Conservation (phyloP, 2,888 invertebrate genomes). For the Xanthia icteritia region DNA sequence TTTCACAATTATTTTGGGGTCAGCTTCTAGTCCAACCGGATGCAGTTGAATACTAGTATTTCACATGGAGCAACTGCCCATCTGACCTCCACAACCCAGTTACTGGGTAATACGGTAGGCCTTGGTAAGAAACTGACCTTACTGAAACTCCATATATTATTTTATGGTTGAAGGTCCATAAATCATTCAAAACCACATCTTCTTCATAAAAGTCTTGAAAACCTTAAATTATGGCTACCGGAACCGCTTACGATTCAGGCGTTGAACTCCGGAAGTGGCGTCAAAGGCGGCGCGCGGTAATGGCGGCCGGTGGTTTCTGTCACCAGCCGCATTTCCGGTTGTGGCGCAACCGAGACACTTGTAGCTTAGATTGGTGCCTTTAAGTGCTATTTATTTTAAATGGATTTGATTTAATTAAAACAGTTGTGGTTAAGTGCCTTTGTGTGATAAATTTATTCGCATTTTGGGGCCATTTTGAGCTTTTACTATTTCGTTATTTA, state of each 20-base stretch:
- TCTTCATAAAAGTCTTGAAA: constrained; percentile 46
- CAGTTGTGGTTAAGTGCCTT: constrained; percentile 21
- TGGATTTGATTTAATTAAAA: constrained; percentile 38
- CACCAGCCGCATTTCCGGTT: constrained; percentile 67
- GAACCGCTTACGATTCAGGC: constrained; percentile 68
- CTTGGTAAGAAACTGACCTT: background rate
- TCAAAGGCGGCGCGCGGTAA: constrained; percentile 57
- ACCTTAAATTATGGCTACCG: constrained; percentile 57
- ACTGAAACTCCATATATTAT: background rate
- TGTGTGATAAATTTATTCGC: background rate
- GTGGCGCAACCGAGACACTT: constrained; percentile 51
- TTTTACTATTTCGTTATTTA: background rate
- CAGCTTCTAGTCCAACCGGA: no score
- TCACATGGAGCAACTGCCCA: no score
- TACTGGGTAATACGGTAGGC: background rate
- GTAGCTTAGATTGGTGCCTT: constrained; percentile 40
- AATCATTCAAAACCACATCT: constrained; percentile 20
- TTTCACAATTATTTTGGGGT: no score
- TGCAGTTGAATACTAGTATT: background rate
- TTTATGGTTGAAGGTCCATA: background rate
- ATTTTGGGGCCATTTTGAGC: background rate
- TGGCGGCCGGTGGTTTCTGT: constrained; percentile 61
- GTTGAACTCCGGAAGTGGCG: constrained; percentile 68
- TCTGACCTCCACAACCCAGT: background rate
- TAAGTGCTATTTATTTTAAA: constrained; percentile 34